Evolutionary conservation across 2,888 invertebrate genomes (phyloP), one percentile per base, ranked within the genome.

Genomic region (Norana najaformis): DNA sequence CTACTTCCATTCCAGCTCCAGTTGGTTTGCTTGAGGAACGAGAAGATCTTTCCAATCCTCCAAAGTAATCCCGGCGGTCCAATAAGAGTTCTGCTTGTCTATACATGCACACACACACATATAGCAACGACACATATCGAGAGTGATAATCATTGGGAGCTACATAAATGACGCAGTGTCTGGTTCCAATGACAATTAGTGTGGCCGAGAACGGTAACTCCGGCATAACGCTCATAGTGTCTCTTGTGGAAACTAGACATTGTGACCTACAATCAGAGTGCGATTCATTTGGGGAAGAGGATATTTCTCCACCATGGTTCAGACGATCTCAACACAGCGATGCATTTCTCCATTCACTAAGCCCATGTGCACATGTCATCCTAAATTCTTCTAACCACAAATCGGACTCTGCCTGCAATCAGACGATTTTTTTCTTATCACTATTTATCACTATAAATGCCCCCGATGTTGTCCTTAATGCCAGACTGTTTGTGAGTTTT

Each of bases 81-180:
- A 69, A 8, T n/a, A n/a, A 69, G 30, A 30, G 69, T 69, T n/a
- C n/a, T 13, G 69, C n/a, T 30, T n/a, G n/a, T n/a, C 30, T n/a
- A 69, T n/a, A 69, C 69, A 11, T n/a, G n/a, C n/a, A 11, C 69
- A 13, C n/a, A n/a, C n/a, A 69, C n/a, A 11, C 69, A 13, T 13
- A n/a, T 69, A 69, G 69, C 69, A 69, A 69, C 69, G 69, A 69
- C 69, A 69, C 69, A 69, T 69, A 69, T 69, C 69, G 69, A 30
- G 30, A 69, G 69, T 69, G 69, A 69, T 69, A n/a, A 69, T n/a
- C 47, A 47, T 13, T n/a, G n/a, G 69, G 69, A 69, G n/a, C 69
- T 69, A 69, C 69, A 69, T n/a, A 69, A 69, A 69, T 69, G 69
- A 69, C 4, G n/a, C 30, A 69, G 30, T 69, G 69, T 30, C 69